These are phyloP conservation scores for Anguilla pacifica DNA, from an alignment of 2,797 vertebrate genomes.

Conservation along the genomic window DNA sequence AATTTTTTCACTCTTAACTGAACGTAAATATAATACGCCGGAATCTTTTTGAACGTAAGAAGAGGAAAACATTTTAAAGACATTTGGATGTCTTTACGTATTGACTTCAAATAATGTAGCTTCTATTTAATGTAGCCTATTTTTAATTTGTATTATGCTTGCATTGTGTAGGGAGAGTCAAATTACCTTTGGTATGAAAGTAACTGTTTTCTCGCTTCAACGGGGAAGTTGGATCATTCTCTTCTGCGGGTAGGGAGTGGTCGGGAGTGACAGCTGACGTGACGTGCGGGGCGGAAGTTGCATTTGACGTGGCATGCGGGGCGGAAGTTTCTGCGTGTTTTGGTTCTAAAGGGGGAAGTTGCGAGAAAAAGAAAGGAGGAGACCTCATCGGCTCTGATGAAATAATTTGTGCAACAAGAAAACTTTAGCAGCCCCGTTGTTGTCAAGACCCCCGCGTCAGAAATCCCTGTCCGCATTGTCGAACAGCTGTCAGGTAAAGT, in stretches of 20 bases:
- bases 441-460: constrained; percentile 45
- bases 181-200: too few relatives aligned
- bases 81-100: too few relatives aligned
- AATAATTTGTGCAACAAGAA: constrained; percentile 56
- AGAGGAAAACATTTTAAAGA: too few relatives aligned
- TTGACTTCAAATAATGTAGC: too few relatives aligned
- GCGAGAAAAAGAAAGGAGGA: constrained; percentile 76
- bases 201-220: not conserved
- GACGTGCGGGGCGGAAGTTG: constrained; percentile 23
- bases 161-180: too few relatives aligned
- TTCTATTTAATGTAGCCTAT: too few relatives aligned
- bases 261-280: constrained; percentile 8
- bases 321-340: constrained; percentile 80
- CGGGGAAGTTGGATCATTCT: too few relatives aligned
- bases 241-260: not conserved
- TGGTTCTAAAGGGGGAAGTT: constrained; percentile 79
- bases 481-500: constrained; percentile 68
- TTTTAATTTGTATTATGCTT: too few relatives aligned
- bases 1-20: too few relatives aligned
- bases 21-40: too few relatives aligned
- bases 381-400: constrained; percentile 73
- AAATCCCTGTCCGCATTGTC: constrained; percentile 49
- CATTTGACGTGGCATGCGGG: constrained; percentile 70
- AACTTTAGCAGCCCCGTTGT: constrained; percentile 37
- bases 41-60: too few relatives aligned